Percentiles rank a stretch among this genome's conserved stretches.
Conservation (phyloP, 2,113 vertebrate genomes). For the Poecilia latipinna region DNA sequence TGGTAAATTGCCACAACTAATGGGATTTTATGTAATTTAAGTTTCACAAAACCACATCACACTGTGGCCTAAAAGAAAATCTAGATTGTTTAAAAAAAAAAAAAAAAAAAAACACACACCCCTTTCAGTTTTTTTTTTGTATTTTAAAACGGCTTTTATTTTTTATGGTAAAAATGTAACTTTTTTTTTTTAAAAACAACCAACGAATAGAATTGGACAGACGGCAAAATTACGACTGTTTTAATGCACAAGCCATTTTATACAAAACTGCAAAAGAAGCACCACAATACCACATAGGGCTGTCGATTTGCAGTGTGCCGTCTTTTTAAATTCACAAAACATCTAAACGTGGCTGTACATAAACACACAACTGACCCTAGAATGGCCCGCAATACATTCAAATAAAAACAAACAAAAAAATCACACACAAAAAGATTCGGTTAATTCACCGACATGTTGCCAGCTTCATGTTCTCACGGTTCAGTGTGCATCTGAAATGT, state of each 20-base stretch:
- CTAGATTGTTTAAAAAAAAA: no score
- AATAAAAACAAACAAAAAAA: conserved; percentile 49
- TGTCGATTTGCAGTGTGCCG: conserved; percentile 15
- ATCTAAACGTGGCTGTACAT: conserved; percentile 23
- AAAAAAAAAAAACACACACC: no score
- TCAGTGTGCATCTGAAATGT: conserved; percentile 6
- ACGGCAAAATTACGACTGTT: background rate
- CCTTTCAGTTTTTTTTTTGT: background rate
- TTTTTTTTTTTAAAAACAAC: background rate
- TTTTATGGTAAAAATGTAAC: background rate
- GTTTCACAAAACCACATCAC: background rate
- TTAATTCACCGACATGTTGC: conserved; percentile 21
- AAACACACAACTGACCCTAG: conserved; percentile 13
- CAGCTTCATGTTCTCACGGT: background rate
- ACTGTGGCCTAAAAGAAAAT: background rate
- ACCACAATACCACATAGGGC: conserved; percentile 3
- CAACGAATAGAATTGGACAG: background rate
- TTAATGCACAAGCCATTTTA: conserved; percentile 13
- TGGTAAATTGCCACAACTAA: background rate
- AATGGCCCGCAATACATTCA: conserved; percentile 27
- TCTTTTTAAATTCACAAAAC: conserved; percentile 35
- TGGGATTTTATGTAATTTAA: background rate
- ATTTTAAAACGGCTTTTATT: background rate
- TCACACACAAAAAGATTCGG: conserved; percentile 6
- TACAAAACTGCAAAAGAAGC: conserved; percentile 6